A percentile compares a stretch with the other conserved stretches of the same genome.
These are phyloP conservation scores for Drosophila limbata DNA, from an alignment of 2,888 invertebrate genomes.

Conservation along the genomic window DNA sequence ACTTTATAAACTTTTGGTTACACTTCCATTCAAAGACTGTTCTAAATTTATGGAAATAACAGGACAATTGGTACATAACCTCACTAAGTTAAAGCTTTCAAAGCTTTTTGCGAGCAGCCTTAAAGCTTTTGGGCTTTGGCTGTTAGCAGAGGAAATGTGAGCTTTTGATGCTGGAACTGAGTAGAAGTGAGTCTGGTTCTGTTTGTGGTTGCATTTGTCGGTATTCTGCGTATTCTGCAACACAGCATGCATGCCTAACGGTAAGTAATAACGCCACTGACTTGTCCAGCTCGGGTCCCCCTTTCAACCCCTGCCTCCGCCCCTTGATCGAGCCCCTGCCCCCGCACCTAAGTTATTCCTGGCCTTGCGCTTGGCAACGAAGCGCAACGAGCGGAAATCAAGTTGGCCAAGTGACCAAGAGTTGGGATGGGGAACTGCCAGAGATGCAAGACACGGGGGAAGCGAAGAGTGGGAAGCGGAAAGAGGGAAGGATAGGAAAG, in stretches of 20 bases:
- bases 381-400: conserved; percentile 71
- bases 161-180: neutral
- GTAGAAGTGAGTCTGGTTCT: neutral
- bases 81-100: neutral
- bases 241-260: conserved; percentile 39
- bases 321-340: neutral
- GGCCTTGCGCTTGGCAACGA: conserved; percentile 48
- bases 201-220: neutral
- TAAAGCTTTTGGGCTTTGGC: neutral
- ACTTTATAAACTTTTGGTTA: neutral
- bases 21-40: neutral
- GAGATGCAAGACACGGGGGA: neutral
- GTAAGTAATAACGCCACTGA: conserved; percentile 38
- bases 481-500: neutral
- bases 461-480: neutral
- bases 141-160: neutral
- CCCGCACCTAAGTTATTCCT: conserved; percentile 5
- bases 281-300: conserved; percentile 23
- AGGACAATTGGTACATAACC: neutral
- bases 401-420: conserved; percentile 22
- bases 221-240: neutral
- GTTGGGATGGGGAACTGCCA: conserved; percentile 27
- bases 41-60: neutral
- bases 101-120: neutral
- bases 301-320: neutral